Base-by-base conservation (phyloP, 53 echinoderm and acorn worm species). In the Temnopleurus reevesii region DNA sequence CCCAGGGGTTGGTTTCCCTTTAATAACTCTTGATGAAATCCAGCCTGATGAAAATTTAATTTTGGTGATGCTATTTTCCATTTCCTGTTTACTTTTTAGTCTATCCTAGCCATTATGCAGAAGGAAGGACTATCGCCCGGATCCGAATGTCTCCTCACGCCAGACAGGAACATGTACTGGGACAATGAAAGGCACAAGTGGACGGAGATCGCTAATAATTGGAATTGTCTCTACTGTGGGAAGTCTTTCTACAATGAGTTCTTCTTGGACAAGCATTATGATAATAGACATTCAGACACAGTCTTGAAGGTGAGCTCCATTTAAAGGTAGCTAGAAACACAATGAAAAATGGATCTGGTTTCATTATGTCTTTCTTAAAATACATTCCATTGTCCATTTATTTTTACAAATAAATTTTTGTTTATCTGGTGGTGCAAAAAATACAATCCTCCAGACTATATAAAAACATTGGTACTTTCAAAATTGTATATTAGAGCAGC, bases 141-240 rank as follows among this genome's bases (percentile, higher is more conserved):
- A 30, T 28, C 19, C n/a, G 88, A 87, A 10, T 97, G 97, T 76
- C 77, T 90, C 4, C 87, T 95, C 4, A 77, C 29, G 27, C 94
- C 92, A 8, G 66, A 76, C 30, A 86, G 94, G 17, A 92, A 95
- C 87, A 90, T 94, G 83, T 97, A 94, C 81, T 59, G 90, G 55
- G 86, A 84, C 43, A 93, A 95, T 34, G 97, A 97, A 49, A 63
- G 86, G 71, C 89, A 90, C 55, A 97, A 93, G 59, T 59, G 77
- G 30, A 59, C 46, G n/a, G 95, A 95, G 29, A 82, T 81, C 10
- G 2, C 76, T 10, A 93, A 89, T 56, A 90, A 90, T 38, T 95
- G 95, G 97, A 64, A 89, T 33, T 97, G 97, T 57, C 92, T 94
- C 59, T 93, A 91, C 92, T 97, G 97, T 60, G 97, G 97, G 29